Conservation (phyloP, 30 jellyfish, hydroid and myxozoan species). For the Sanderia malayensis region DNA sequence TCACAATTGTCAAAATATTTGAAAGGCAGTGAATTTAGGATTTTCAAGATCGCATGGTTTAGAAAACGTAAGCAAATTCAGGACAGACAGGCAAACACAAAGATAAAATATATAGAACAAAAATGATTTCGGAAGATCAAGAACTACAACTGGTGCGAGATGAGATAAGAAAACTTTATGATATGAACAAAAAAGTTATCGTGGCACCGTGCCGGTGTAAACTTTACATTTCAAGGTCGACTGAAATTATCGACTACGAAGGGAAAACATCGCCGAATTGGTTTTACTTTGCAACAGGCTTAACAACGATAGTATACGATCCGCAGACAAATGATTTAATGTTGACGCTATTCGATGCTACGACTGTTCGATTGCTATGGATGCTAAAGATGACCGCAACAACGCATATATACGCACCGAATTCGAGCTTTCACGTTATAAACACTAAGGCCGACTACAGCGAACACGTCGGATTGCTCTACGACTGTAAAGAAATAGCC, state of each 20-base stretch:
- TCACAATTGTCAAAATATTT: no score
- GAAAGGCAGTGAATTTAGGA: no score
- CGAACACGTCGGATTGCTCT: slow-evolving; percentile 78
- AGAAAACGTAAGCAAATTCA: no score
- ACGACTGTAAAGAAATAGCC: slow-evolving; percentile 70
- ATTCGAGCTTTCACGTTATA: slow-evolving; percentile 61
- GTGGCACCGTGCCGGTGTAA: slow-evolving; percentile 82
- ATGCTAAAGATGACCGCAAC: slow-evolving; percentile 44
- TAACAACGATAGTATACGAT: slow-evolving; percentile 59
- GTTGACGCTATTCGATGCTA: slow-evolving; percentile 50
- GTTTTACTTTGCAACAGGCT: slow-evolving; percentile 72
- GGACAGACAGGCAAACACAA: no score
- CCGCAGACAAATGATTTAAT: slow-evolving; percentile 25
- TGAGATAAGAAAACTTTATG: slow-evolving; percentile 13
- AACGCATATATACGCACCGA: slow-evolving; percentile 62
- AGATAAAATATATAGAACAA: no score
- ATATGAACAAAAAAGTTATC: slow-evolving; percentile 40
- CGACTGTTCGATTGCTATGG: slow-evolving; percentile 57
- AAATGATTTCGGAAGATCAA: slow-evolving; percentile 15
- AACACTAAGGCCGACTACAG: slow-evolving; percentile 49
- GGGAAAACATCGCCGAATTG: slow-evolving; percentile 77
- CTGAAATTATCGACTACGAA: slow-evolving; percentile 50
- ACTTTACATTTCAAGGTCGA: slow-evolving; percentile 60
- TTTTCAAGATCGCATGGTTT: no score
- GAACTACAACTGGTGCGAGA: slow-evolving; percentile 9